Percentiles rank a stretch among this genome's conserved stretches.
These are phyloP conservation scores for Sterna hirundo DNA, from an alignment of 2,113 vertebrate species.

Conservation along the genomic window DNA sequence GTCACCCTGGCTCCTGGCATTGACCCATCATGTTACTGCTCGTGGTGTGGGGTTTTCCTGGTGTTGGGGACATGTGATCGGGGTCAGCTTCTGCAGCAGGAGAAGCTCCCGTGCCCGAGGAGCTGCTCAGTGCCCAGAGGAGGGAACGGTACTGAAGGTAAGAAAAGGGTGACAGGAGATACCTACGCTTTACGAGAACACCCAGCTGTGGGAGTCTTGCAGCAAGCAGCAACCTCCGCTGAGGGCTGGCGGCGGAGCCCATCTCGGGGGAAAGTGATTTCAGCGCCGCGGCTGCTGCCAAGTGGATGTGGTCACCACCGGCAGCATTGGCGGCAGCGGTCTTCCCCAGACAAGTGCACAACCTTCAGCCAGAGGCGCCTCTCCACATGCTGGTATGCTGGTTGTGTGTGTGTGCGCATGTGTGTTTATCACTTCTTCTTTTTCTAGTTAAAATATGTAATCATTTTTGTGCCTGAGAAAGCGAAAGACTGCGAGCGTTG, in stretches of 20 bases:
- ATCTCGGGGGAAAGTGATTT: neutral
- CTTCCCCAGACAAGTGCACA: neutral
- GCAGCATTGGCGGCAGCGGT: neutral
- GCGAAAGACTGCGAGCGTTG: fast-evolving
- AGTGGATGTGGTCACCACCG: neutral
- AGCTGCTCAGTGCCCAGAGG: neutral
- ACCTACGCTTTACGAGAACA: neutral
- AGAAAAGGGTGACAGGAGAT: neutral
- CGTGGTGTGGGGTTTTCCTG: neutral
- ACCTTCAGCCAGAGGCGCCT: neutral
- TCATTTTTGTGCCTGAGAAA: neutral
- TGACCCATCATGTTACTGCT: neutral
- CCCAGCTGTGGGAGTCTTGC: neutral
- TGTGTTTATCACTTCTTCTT: neutral
- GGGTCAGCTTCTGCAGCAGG: neutral
- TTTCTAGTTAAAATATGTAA: fast-evolving
- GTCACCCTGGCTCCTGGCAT: neutral
- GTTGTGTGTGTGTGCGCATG: no score
- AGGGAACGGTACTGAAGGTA: neutral
- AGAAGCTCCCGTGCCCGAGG: neutral
- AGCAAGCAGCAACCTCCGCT: neutral
- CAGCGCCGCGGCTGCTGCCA: neutral
- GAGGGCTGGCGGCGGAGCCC: neutral
- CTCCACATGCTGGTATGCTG: neutral
- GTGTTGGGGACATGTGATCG: fast-evolving